A percentile compares a stretch with the other conserved stretches of the same genome.
Evolutionary conservation across 2,888 invertebrate genomes (phyloP).

Genomic region (Mimachlamys varia): DNA sequence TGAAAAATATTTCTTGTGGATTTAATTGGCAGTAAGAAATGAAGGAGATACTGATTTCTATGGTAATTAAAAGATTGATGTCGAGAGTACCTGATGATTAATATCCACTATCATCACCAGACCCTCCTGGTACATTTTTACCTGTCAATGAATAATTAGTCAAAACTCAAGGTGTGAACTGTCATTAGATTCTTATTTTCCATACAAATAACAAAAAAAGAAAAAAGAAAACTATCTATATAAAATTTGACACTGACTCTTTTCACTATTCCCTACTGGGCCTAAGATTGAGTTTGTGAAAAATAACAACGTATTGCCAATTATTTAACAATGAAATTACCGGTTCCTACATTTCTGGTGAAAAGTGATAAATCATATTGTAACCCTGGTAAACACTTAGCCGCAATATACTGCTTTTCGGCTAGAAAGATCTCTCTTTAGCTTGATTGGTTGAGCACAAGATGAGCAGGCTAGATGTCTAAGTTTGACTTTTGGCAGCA

Average conservation of each 20-base stretch:
- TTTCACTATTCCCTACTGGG: background rate
- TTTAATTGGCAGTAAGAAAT: conserved; percentile 36
- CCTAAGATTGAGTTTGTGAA: background rate
- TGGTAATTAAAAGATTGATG: conserved; percentile 21
- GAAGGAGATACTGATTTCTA: background rate
- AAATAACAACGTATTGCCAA: background rate
- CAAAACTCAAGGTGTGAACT: background rate
- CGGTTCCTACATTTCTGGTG: background rate
- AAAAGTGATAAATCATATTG: background rate
- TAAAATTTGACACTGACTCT: background rate
- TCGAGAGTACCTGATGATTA: background rate
- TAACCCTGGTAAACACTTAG: no score
- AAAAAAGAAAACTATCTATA: background rate
- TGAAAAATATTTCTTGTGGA: background rate
- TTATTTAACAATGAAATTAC: background rate
- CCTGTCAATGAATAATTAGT: background rate
- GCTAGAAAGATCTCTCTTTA: no score
- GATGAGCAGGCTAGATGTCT: no score
- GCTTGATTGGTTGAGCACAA: no score
- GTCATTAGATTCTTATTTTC: background rate
- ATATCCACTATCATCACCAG: background rate
- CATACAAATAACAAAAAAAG: background rate
- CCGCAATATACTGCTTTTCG: no score
- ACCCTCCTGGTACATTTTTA: background rate
- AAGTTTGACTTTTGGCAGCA: no score